A percentile compares a stretch with the other conserved stretches of the same genome.
These are phyloP conservation scores for Phymastichus coffea DNA, from an alignment of 1,140 invertebrate species.

Conservation along the genomic window DNA sequence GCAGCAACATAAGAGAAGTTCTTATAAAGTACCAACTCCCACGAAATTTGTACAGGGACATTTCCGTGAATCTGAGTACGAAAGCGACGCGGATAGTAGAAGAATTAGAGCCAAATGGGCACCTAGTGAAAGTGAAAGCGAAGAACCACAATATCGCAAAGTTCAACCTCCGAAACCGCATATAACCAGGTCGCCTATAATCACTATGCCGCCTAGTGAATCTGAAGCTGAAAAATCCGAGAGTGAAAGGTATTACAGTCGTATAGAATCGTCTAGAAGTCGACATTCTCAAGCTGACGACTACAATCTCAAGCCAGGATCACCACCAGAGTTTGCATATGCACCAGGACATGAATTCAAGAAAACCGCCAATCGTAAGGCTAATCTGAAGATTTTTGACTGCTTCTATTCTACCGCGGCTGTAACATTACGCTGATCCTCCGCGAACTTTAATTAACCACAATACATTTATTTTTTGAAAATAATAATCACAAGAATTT, in stretches of 20 bases:
- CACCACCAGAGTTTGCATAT: conserved; percentile 64
- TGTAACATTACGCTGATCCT: too few species aligned
- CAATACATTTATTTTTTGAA: too few species aligned
- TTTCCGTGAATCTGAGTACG: conserved; percentile 70
- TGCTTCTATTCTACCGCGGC: background rate
- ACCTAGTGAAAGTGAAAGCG: conserved; percentile 60
- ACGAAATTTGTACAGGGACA: conserved; percentile 70
- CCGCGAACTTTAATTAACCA: too few species aligned
- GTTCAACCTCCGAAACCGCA: conserved; percentile 58
- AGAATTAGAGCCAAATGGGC: conserved; percentile 64
- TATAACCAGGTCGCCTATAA: conserved; percentile 42
- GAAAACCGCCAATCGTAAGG: conserved; percentile 53
- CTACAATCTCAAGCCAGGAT: conserved; percentile 56
- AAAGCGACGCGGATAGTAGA: conserved; percentile 66
- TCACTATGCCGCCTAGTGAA: conserved; percentile 43
- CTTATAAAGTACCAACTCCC: conserved; percentile 60
- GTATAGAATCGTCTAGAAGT: conserved; percentile 48
- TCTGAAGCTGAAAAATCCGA: conserved; percentile 50
- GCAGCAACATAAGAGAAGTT: conserved; percentile 41
- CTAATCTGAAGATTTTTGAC: conserved; percentile 1
- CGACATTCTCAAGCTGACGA: conserved; percentile 38
- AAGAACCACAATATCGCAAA: conserved; percentile 62
- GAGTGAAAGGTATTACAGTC: conserved; percentile 41
- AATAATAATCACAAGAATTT: background rate
- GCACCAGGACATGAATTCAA: conserved; percentile 51